Conservation (phyloP, 2,113 vertebrate genomes). For the Oryzias javanicus region DNA sequence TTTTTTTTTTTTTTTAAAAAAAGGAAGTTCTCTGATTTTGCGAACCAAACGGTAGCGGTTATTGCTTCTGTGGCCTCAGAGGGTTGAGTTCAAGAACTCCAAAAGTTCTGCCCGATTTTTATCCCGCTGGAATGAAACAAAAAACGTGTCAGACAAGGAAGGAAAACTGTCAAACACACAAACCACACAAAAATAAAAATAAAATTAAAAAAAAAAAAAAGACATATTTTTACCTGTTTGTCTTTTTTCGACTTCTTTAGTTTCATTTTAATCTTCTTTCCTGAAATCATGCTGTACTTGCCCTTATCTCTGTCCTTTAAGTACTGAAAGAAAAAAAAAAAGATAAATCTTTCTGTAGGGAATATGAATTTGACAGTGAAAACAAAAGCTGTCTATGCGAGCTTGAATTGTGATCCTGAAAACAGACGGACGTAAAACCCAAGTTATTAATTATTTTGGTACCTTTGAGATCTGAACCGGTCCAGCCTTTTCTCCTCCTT, state of each 20-base stretch:
- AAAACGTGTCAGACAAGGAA: background rate
- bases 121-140: constrained; percentile 75
- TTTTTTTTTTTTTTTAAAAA: too few relatives aligned
- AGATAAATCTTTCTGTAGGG: too few relatives aligned
- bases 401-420: background rate
- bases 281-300: constrained; percentile 92
- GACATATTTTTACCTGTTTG: constrained; percentile 81
- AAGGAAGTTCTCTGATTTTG: constrained; percentile 9
- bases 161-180: background rate
- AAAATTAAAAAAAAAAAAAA: too few relatives aligned
- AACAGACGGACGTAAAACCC: background rate
- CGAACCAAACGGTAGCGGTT: constrained; percentile 1
- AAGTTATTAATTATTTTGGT: constrained; percentile 13
- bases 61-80: constrained; percentile 61
- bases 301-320: constrained; percentile 87
- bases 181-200: too few relatives aligned
- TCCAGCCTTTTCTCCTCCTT: constrained; percentile 74
- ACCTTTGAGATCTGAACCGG: constrained; percentile 91
- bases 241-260: constrained; percentile 91
- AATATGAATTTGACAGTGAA: background rate
- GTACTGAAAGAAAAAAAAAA: constrained; percentile 73
- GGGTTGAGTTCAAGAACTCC: constrained; percentile 87
- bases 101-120: constrained; percentile 87
- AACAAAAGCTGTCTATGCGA: too few relatives aligned
- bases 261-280: constrained; percentile 94